These are phyloP conservation scores for Orchestes rusci DNA, from an alignment of 2,888 invertebrate genomes.

Conservation along the genomic window DNA sequence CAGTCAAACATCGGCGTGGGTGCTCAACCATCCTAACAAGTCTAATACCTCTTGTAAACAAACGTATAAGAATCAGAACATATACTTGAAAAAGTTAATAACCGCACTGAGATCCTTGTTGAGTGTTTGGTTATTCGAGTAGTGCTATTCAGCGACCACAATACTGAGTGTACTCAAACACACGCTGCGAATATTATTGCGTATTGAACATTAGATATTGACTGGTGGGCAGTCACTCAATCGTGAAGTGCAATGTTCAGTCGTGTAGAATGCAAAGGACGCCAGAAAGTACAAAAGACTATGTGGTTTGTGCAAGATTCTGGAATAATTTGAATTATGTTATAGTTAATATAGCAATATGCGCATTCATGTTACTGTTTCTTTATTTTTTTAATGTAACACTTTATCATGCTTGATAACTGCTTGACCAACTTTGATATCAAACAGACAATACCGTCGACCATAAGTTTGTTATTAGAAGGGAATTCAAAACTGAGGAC, in stretches of 20 bases:
- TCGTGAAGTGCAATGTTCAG: conserved; percentile 11
- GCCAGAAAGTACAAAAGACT: no score
- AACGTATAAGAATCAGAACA: conserved; percentile 17
- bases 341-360: no score
- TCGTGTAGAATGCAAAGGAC: no score
- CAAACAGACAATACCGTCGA: no score
- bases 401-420: no score
- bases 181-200: conserved; percentile 25
- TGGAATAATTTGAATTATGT: no score
- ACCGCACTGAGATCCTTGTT: conserved; percentile 19
- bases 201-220: conserved; percentile 11
- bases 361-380: no score
- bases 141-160: conserved; percentile 22
- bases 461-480: no score
- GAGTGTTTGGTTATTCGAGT: conserved; percentile 22
- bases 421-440: no score
- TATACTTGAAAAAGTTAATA: conserved; percentile 22
- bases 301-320: no score
- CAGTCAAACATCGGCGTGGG: neutral
- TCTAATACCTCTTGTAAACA: conserved; percentile 14
- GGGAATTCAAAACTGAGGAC: no score
- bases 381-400: no score
- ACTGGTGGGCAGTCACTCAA: conserved; percentile 10
- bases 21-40: conserved; percentile 1
- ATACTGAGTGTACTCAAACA: conserved; percentile 22